phyloP scores from a whole-genome alignment of 2,113 vertebrate genomes.

The Daboia siamensis region DNA sequence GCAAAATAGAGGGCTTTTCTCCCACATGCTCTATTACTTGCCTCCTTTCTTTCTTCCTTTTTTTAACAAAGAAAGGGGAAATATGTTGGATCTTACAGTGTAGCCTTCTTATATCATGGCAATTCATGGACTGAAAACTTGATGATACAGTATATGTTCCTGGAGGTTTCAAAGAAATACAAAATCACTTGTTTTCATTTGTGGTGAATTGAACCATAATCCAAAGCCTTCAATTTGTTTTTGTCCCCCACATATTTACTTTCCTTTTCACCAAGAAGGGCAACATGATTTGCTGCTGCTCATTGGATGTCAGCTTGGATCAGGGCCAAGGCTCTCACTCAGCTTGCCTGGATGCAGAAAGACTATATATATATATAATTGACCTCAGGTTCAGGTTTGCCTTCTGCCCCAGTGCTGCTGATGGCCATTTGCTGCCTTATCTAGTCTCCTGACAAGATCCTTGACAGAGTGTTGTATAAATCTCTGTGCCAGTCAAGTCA shows the following conservation, averaged over 20 bases:
- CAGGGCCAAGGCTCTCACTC: constrained; percentile 45
- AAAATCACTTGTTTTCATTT: not conserved
- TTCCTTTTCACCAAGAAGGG: not conserved
- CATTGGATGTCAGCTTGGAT: constrained; percentile 44
- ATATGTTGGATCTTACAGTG: not conserved
- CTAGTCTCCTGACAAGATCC: constrained; percentile 43
- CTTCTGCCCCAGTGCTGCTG: constrained; percentile 32
- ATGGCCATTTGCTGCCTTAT: constrained; percentile 2
- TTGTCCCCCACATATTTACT: not conserved
- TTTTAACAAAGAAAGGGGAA: too few species aligned
- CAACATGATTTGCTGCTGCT: constrained; percentile 30
- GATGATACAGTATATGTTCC: too few species aligned
- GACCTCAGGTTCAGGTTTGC: constrained; percentile 35
- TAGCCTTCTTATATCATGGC: not conserved
- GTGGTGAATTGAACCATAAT: not conserved
- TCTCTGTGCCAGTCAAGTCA: constrained; percentile 29
- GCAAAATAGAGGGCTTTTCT: not conserved
- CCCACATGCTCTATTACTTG: not conserved
- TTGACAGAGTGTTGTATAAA: constrained; percentile 41
- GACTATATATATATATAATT: constrained; percentile 10
- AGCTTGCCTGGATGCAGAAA: constrained; percentile 41
- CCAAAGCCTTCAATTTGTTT: not conserved
- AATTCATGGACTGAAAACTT: not conserved
- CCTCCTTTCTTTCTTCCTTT: not conserved
- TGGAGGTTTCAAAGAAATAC: not conserved